These are phyloP conservation scores for Zele albiditarsus DNA, from an alignment of 2,888 invertebrate genomes.

Conservation along the genomic window DNA sequence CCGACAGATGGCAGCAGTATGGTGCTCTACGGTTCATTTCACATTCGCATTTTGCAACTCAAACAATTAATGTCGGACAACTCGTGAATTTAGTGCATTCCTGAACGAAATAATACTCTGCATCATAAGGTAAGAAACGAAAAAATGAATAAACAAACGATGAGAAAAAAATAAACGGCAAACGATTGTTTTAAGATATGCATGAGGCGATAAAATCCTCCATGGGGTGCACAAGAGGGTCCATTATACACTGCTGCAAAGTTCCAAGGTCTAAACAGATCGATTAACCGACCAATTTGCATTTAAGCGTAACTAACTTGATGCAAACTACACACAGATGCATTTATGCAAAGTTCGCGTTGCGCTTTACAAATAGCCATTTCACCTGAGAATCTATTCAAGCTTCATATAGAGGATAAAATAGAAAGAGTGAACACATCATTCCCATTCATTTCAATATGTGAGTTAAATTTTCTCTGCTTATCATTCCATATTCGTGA, in stretches of 20 bases:
- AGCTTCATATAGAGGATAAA: not conserved
- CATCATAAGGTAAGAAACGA: not conserved
- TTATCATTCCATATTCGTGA: not conserved
- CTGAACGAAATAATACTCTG: not conserved
- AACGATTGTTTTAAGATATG: constrained; percentile 27
- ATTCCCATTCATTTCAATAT: not conserved
- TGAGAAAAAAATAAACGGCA: constrained; percentile 10
- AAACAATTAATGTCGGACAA: too few relatives aligned
- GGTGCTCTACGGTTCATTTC: not conserved
- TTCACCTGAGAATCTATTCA: constrained; percentile 53
- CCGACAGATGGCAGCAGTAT: not conserved
- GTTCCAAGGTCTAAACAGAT: constrained; percentile 62
- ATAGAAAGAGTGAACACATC: not conserved
- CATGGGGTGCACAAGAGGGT: constrained; percentile 39
- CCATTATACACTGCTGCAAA: constrained; percentile 49
- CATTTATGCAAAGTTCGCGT: constrained; percentile 62
- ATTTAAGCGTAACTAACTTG: constrained; percentile 72
- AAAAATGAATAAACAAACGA: not conserved
- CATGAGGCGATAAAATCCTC: constrained; percentile 27
- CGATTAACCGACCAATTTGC: constrained; percentile 70
- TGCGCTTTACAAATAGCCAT: constrained; percentile 60
- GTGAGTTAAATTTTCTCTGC: not conserved
- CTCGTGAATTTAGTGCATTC: not conserved
- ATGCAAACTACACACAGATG: constrained; percentile 58
- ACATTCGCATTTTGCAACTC: too few relatives aligned